These are phyloP conservation scores for Bedellia somnulentella DNA, from an alignment of 2,888 invertebrate species.

Conservation along the genomic window DNA sequence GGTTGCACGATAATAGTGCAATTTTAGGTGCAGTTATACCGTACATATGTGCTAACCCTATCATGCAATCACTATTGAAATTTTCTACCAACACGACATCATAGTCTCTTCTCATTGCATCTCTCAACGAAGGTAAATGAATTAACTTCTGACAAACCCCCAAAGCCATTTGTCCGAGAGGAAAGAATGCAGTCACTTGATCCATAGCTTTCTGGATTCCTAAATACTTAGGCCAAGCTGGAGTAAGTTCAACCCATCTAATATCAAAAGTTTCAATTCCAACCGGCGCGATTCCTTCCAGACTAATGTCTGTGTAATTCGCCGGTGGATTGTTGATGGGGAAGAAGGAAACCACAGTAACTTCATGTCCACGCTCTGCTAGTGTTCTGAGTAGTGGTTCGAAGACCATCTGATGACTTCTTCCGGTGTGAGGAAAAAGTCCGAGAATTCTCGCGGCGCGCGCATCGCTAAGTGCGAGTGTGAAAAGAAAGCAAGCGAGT, in stretches of 20 bases:
- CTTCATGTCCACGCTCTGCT: slow-evolving; percentile 59
- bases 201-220: slow-evolving; percentile 22
- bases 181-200: slow-evolving; percentile 23
- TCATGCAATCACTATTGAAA: slow-evolving; percentile 66
- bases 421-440: slow-evolving; percentile 61
- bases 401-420: slow-evolving; percentile 66
- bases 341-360: slow-evolving; percentile 64
- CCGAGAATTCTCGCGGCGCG: slow-evolving; percentile 54
- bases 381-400: slow-evolving; percentile 55
- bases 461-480: slow-evolving; percentile 19
- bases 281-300: slow-evolving; percentile 32
- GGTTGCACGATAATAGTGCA: slow-evolving; percentile 52
- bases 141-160: slow-evolving; percentile 35
- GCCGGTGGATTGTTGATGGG: slow-evolving; percentile 45
- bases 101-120: slow-evolving; percentile 45
- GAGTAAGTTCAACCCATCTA: slow-evolving; percentile 20
- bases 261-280: slow-evolving; percentile 35
- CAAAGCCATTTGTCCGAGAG: slow-evolving; percentile 28
- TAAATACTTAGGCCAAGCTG: slow-evolving; percentile 14
- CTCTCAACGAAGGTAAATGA: slow-evolving; percentile 29
- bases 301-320: slow-evolving; percentile 40
- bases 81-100: slow-evolving; percentile 65
- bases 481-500: slow-evolving; percentile 13
- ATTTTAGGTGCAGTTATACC: slow-evolving; percentile 55
- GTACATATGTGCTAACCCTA: slow-evolving; percentile 61